Evolutionary conservation across 1,140 invertebrate genomes (phyloP), one percentile per base, ranked within the genome.

Genomic region (Lasioglossum albipes): DNA sequence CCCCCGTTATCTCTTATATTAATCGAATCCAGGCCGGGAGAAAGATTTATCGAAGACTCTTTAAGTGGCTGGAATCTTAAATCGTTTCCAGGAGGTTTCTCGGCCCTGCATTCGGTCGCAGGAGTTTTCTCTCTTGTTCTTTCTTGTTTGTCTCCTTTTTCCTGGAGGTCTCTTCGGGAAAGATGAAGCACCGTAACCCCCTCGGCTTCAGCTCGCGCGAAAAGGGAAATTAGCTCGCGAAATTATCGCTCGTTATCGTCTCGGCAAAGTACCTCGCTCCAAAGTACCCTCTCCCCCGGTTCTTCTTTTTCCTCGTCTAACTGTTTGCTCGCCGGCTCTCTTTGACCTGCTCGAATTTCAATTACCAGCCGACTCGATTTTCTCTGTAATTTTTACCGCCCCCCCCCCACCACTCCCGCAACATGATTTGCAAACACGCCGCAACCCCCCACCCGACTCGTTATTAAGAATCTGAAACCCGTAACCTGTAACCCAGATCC

Each of bases 191-290:
- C 59, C 59, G 9, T 61, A 22, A 61, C 22, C 22, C 22, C 10
- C 59, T 54, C 59, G 59, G 22, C 7, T 59, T 59, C 20, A 20
- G 7, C 18, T 59, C 57, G 7, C 59, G 59, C 18, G 2, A 16
- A 67, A 2, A 13, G 20, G 13, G 13, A 74, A 67, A 75, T 75
- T 75, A 75, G 73, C 18, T 13, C 16, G 27, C 45, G 27, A 54
- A 54, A 75, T 75, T 66, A 75, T 54, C 73, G 20, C 27, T 27
- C 72, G 27, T 66, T 66, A 75, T 42, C 65, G 20, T 67, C 41
- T 5, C 20, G 10, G 65, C 65, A 18, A n/a, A 36, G 18, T 59
- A 9, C 57, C 57, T 22, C 65, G 20, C 5, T 45, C 42, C 27
- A 27, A 27, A 27, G 27, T 45, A 41, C 57, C 57, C 1, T 20